Evolutionary conservation across 2,113 vertebrate species (phyloP), one percentile per base, ranked within the genome.

Genomic region (Entomyzon cyanotis): DNA sequence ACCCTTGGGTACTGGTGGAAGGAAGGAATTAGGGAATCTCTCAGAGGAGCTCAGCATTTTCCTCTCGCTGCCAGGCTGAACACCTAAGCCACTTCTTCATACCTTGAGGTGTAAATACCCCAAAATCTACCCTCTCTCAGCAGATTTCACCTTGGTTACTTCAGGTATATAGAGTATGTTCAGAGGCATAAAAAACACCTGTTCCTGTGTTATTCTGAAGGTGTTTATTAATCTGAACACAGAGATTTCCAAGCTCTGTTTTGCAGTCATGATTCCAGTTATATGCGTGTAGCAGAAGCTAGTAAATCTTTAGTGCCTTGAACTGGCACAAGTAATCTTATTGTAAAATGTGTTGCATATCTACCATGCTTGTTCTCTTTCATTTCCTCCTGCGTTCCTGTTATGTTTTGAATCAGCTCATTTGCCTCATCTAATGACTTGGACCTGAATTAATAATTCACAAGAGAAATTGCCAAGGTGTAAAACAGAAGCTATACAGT

Each of bases 401-500:
- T 47, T 77, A 17, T 0, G 2, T 18, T 90, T 80, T 67, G 27
- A 90, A 75, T 93, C 86, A 92, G 64, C 10, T 0, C 35, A 60
- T 86, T 93, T 78, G 21, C 30, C 56, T 74, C 31, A 74, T 50
- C 71, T 59, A 30, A 81, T 13, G 12, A 63, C 42, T 74, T 74
- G 47, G 52, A 49, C 42, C 60, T 84, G 52, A 89, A 78, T 92
- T 86, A 94, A 89, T 93, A 10, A 89, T 74, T 94, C 52, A 84
- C 76, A 84, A 39, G 19, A 39, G 31, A 55, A 70, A 73, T 50
- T 78, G 37, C 50, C 41, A 63, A 64, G 24, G 83, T 92, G 91
- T 95, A 87, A 78, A 81, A 53, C 71, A 95, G 85, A 77, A 94
- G 86, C 47, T 41, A 64, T 55, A 50, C 35, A 50, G 79, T 89